Evolutionary conservation across 2,113 vertebrate genomes (phyloP), one percentile per base, ranked within the genome.

Genomic region (Callionymus lyra): DNA sequence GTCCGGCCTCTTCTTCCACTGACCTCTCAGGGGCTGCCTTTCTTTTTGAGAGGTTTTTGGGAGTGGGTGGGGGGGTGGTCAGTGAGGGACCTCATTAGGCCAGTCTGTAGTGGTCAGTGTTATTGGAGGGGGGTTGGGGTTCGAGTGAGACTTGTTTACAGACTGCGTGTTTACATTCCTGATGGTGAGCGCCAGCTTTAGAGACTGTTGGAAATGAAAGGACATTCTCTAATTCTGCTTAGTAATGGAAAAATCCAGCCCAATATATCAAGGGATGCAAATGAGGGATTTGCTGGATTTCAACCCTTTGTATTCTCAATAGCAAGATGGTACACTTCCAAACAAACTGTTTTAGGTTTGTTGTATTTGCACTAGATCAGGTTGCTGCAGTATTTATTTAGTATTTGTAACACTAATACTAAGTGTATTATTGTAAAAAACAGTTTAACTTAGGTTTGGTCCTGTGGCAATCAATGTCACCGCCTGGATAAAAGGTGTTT

Each of bases 131-230:
- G 77, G 76, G 70, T 77, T 72, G 70, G 70, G 71, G 74, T 77
- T 59, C 74, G 67, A 78, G 70, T 61, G 74, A 72, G 66, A 68
- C 78, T 72, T 85, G 84, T 87, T 87, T 87, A 87, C 82, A 86
- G 82, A 82, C 77, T 70, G 74, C 46, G 51, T 86, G 85, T 87
- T 86, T 87, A 87, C 85, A 87, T 86, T 86, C 82, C 84, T 80
- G 72, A 71, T 79, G 77, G 74, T 68, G 62, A 82, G 79, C 62
- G 56, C 74, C 70, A 78, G 79, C 77, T 80, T 83, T 72, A 76
- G 80, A 76, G 66, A 65, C 77, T 80, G 76, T 70, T 80, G 66
- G 72, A 74, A 76, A 76, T 82, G 70, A 84, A 83, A 80, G 77
- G 79, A 84, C 81, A 81, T 75, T 71, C 77, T 82, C 72, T 74